These are phyloP conservation scores for Drosophila seclusa DNA, from an alignment of 2,888 invertebrate species.

Conservation along the genomic window DNA sequence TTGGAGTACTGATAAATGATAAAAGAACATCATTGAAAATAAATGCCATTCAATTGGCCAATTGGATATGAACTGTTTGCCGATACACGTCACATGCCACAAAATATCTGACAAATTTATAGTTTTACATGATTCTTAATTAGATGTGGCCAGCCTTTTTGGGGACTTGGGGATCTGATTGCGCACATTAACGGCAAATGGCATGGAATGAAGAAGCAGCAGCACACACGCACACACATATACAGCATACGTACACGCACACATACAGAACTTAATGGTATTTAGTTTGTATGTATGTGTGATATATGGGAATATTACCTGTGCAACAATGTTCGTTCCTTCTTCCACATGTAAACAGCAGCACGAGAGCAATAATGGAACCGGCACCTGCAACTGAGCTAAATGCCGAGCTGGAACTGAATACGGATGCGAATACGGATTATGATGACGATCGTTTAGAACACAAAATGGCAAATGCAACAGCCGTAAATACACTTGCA, in stretches of 20 bases:
- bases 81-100: background rate
- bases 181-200: constrained; percentile 29
- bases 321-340: constrained; percentile 41
- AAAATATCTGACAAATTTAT: background rate
- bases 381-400: constrained; percentile 53
- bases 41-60: background rate
- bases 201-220: constrained; percentile 34
- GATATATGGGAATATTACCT: constrained; percentile 54
- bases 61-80: background rate
- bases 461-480: constrained; percentile 31
- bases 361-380: constrained; percentile 23
- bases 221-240: constrained; percentile 16
- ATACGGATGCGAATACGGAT: constrained; percentile 4
- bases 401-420: constrained; percentile 37
- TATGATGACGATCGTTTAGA: constrained; percentile 16
- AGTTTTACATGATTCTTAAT: constrained; percentile 7
- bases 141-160: constrained; percentile 17
- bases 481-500: constrained; percentile 35
- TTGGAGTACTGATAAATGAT: background rate
- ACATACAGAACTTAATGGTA: constrained; percentile 2
- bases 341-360: constrained; percentile 57
- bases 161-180: constrained; percentile 22
- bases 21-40: background rate
- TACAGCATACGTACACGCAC: constrained; percentile 19
- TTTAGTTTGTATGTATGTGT: constrained; percentile 23